phyloP scores from a whole-genome alignment of 1,140 invertebrate species.

The Cyclina sinensis region DNA sequence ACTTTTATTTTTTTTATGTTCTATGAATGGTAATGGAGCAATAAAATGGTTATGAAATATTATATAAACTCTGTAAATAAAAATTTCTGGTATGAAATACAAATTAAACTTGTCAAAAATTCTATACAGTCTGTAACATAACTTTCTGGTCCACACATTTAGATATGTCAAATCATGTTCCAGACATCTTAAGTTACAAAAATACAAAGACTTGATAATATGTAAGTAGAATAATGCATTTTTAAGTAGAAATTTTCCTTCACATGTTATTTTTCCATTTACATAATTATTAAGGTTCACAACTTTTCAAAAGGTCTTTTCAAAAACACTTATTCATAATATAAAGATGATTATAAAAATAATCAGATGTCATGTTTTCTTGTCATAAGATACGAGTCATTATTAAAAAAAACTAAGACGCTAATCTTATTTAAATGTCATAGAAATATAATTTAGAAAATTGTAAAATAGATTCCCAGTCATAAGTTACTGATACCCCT shows the following conservation, averaged over 20 bases:
- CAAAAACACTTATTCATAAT: background rate
- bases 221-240: background rate
- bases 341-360: background rate
- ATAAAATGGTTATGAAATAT: too few relatives aligned
- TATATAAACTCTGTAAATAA: too few relatives aligned
- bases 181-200: slow-evolving; percentile 5
- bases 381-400: background rate
- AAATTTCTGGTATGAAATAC: too few relatives aligned
- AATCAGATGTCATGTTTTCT: slow-evolving; percentile 21
- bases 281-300: background rate
- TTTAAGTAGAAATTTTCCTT: background rate
- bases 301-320: background rate
- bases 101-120: too few relatives aligned
- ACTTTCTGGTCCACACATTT: too few relatives aligned
- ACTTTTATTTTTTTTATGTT: too few relatives aligned
- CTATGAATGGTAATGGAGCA: too few relatives aligned
- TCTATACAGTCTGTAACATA: too few relatives aligned
- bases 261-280: slow-evolving; percentile 2
- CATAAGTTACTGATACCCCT: too few relatives aligned
- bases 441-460: background rate
- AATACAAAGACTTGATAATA: background rate
- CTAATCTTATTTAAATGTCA: background rate
- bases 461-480: background rate
- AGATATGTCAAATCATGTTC: background rate
- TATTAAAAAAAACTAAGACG: background rate